Conservation (phyloP, 2,888 invertebrate genomes). For the Arctia plantaginis region DNA sequence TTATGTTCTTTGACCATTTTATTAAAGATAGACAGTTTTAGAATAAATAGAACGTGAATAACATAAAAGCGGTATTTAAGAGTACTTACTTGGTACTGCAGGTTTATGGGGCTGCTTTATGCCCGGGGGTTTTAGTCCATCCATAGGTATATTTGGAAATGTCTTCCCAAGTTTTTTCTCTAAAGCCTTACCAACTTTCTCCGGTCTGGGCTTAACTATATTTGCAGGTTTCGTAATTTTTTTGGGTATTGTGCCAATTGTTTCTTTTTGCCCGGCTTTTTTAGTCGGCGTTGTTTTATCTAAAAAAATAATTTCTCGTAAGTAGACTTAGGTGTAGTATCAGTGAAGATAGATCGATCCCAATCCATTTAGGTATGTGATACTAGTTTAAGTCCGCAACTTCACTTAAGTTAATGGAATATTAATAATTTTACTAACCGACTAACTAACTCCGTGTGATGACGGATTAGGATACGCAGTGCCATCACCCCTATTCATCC, state of each 20-base stretch:
- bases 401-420: too few species aligned
- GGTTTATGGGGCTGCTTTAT: not conserved
- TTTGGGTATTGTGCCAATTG: not conserved
- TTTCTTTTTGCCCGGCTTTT: not conserved
- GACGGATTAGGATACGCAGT: too few species aligned
- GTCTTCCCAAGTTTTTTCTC: not conserved
- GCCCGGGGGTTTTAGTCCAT: not conserved
- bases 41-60: too few species aligned
- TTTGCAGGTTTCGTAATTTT: not conserved
- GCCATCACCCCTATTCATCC: too few species aligned
- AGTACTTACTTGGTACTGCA: conserved; percentile 2
- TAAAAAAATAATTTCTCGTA: not conserved
- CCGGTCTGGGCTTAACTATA: not conserved
- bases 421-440: too few species aligned
- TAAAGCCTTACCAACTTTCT: not conserved
- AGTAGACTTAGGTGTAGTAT: not conserved
- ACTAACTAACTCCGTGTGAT: too few species aligned
- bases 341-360: not conserved
- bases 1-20: too few species aligned
- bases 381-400: too few species aligned
- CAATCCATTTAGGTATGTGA: too few species aligned
- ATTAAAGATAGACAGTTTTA: too few species aligned
- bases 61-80: too few species aligned
- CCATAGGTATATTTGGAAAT: conserved; percentile 3
- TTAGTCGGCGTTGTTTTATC: not conserved